These are phyloP conservation scores for Siniperca knerii DNA, from an alignment of 2,113 vertebrate genomes.

Conservation along the genomic window DNA sequence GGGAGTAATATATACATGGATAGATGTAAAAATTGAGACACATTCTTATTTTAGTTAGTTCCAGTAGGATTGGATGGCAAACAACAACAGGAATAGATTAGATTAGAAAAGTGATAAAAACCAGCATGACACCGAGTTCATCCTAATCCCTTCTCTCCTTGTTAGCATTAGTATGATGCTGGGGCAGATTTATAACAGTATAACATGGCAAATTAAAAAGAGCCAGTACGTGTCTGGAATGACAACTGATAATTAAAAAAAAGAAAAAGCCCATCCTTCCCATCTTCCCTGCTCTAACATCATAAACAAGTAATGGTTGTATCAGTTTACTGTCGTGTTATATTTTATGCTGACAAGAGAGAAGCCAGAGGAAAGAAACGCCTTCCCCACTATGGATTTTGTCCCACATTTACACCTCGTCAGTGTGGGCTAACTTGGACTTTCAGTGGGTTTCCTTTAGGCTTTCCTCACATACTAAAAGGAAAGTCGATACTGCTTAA, in stretches of 20 bases:
- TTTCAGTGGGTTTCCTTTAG: slow-evolving; percentile 63
- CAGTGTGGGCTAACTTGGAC: slow-evolving; percentile 45
- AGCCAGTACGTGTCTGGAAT: slow-evolving; percentile 71
- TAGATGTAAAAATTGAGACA: background rate
- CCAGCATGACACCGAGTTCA: slow-evolving; percentile 45
- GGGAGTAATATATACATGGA: slow-evolving; percentile 35
- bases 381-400: slow-evolving; percentile 69
- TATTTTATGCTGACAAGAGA: slow-evolving; percentile 76
- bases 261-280: slow-evolving; percentile 21
- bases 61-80: slow-evolving; percentile 39
- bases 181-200: slow-evolving; percentile 72
- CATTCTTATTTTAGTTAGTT: slow-evolving; percentile 43
- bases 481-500: slow-evolving; percentile 71
- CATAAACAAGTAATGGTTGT: slow-evolving; percentile 78
- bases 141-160: slow-evolving; percentile 57
- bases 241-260: slow-evolving; percentile 30
- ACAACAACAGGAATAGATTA: slow-evolving; percentile 64
- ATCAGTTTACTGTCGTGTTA: slow-evolving; percentile 74
- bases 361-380: slow-evolving; percentile 55
- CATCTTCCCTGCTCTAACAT: slow-evolving; percentile 46
- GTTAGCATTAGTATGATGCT: slow-evolving; percentile 63
- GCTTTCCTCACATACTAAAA: slow-evolving; percentile 58
- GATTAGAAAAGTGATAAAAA: slow-evolving; percentile 56
- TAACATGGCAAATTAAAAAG: slow-evolving; percentile 74
- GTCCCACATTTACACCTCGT: slow-evolving; percentile 60